Evolutionary conservation across 2,113 vertebrate species (phyloP), one percentile per base, ranked within the genome.

Genomic region (Paramormyrops kingsleyae): DNA sequence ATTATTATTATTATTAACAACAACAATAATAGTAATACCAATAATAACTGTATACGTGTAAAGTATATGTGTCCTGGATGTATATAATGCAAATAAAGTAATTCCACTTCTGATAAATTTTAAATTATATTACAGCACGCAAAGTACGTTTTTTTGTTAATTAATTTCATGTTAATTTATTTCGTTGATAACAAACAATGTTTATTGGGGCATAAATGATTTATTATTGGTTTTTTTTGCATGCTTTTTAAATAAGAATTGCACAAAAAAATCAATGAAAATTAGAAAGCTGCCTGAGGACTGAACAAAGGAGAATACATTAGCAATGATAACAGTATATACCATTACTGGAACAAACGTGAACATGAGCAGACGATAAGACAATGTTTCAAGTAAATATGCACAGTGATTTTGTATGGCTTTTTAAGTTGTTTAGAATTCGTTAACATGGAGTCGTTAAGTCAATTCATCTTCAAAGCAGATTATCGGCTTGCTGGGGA

Each of bases 401-500:
- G 15, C n/a, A 53, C 5, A 53, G 84, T 35, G 24, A 31, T 39
- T 39, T 87, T 56, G 24, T 87, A 35, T 53, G 46, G 24, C 4
- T 88, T 88, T 31, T 89, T 91, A 88, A 87, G 49, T 88, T 83
- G 59, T 59, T 44, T 80, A 42, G 35, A 42, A 85, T 94, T 91
- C 90, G 92, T 92, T 70, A 90, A 92, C 89, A 91, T 91, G 90
- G 90, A 93, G 93, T 92, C 91, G 91, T 92, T 92, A 92, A 62
- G 56, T 93, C 92, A 91, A 92, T 90, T 90, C 91, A 90, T 92
- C 94, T 94, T 96, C 95, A 96, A 95, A 96, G 95, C 90, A 89
- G 0, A 35, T 89, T 92, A 89, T 83, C 46, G 77, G 83, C 93
- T 80, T 94, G 92, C 91, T 94, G 92, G 90, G 88, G 92, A 92